Evolutionary conservation across 2,888 invertebrate genomes (phyloP), one percentile per base, ranked within the genome.

Genomic region (Pandemis corylana): DNA sequence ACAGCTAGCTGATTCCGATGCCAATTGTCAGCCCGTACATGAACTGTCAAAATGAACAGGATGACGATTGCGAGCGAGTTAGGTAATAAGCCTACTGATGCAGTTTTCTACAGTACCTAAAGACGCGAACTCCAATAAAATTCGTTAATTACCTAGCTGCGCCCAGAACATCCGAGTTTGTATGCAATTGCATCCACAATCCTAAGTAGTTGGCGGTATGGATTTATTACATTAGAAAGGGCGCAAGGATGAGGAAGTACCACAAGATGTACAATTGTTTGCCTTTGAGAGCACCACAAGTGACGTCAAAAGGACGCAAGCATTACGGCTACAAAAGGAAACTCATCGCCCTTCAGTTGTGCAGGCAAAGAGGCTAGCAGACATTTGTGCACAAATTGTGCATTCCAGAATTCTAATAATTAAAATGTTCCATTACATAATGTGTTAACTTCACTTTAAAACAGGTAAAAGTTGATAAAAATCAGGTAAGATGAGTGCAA

Each of bases 371-470:
- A 42, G 68, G 64, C 56, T 56, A 46, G 59, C 68, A 73, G 69
- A 69, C 73, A 68, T 68, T 69, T 56, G 68, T 67, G 15, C 12
- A 44, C 42, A n/a, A 63, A 51, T 63, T 78, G 75, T 79, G 66
- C 72, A 74, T 72, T 72, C 68, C 74, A 76, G 71, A 68, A 76
- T 64, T 63, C 61, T 63, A 62, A 71, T 77, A 77, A 77, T 79
- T 77, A 78, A 20, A n/a, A 13, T 13, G 13, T n/a, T 13, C 12
- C 28, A 61, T 6, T 28, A 12, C 12, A 6, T 36, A 5, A n/a
- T n/a, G 20, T 20, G 20, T 20, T 20, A 56, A 15, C 7, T 56
- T 44, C 7, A 9, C 5, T 7, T 44, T 44, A 0, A 4, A 44
- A 44, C 6, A 7, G 6, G 44, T 9, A 44, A 6, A 44, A 9